phyloP scores from a whole-genome alignment of 1,140 invertebrate species.

The Monomorium pharaonis region DNA sequence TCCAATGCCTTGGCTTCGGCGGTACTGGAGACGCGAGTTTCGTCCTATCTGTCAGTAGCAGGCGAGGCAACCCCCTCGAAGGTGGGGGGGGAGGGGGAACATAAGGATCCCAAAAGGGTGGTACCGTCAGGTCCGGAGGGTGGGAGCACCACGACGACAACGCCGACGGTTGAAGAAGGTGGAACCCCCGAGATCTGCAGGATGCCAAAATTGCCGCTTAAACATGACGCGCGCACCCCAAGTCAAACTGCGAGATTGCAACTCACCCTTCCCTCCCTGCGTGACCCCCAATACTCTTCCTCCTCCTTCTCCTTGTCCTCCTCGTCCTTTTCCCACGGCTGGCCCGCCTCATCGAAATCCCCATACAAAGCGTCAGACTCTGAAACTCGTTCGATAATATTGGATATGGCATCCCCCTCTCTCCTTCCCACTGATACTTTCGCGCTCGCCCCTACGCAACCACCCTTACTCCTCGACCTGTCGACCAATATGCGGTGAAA shows the following conservation, averaged over 20 bases:
- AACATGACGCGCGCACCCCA: constrained; percentile 72
- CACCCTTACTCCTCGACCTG: constrained; percentile 58
- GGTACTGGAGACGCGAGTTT: constrained; percentile 58
- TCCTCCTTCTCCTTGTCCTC: neutral
- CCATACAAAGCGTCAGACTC: constrained; percentile 55
- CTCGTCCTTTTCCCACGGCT: constrained; percentile 8
- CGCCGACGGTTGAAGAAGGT: constrained; percentile 24
- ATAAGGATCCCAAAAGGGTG: constrained; percentile 70
- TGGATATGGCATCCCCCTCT: constrained; percentile 68
- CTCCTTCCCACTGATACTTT: neutral
- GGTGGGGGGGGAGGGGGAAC: constrained; percentile 44
- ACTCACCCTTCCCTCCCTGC: constrained; percentile 12
- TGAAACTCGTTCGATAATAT: constrained; percentile 72
- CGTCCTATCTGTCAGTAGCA: constrained; percentile 73
- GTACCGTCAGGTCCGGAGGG: constrained; percentile 14
- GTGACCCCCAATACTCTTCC: neutral
- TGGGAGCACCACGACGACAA: neutral
- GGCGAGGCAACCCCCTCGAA: constrained; percentile 55
- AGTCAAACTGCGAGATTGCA: constrained; percentile 71
- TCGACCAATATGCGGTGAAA: constrained; percentile 70
- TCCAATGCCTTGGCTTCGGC: constrained; percentile 54
- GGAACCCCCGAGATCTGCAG: constrained; percentile 19
- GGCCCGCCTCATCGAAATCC: constrained; percentile 61
- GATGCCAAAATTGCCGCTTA: constrained; percentile 72
- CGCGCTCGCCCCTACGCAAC: constrained; percentile 49